Conservation (phyloP, 2,113 vertebrate species). For the Ophthalmolycus amberensis region DNA sequence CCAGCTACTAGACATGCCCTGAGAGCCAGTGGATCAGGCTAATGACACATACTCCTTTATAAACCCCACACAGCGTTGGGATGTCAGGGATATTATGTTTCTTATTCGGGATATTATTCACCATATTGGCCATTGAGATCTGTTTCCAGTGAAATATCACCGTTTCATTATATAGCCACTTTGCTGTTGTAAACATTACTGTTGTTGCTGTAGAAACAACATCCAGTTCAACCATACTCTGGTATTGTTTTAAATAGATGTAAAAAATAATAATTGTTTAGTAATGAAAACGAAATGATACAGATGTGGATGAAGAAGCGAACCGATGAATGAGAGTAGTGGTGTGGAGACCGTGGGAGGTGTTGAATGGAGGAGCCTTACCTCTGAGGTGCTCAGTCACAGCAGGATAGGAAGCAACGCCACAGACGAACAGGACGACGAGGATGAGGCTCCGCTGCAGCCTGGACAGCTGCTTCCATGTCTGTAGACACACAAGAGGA, state of each 20-base stretch:
- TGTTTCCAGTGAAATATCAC: no score
- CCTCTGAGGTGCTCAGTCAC: conserved; percentile 85
- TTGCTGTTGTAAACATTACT: no score
- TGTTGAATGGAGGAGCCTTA: conserved; percentile 61
- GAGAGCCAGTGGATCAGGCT: background rate
- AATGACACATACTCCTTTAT: background rate
- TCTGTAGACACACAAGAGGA: conserved; percentile 77
- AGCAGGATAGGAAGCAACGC: conserved; percentile 80
- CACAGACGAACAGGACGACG: conserved; percentile 84
- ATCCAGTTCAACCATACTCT: no score
- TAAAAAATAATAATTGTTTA: no score
- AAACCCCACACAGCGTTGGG: background rate
- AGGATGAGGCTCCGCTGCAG: conserved; percentile 90
- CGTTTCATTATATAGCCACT: no score
- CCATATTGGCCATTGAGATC: background rate
- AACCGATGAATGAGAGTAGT: background rate
- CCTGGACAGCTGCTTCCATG: conserved; percentile 96
- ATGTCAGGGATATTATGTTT: background rate
- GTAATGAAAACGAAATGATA: no score
- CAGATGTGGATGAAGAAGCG: background rate
- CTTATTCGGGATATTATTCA: background rate
- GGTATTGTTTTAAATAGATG: background rate
- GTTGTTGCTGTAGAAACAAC: background rate
- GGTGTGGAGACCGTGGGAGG: background rate
- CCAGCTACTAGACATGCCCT: background rate